Evolutionary conservation across 2,888 invertebrate genomes (phyloP).

Genomic region (Ashinkailepas kermadecensis): DNA sequence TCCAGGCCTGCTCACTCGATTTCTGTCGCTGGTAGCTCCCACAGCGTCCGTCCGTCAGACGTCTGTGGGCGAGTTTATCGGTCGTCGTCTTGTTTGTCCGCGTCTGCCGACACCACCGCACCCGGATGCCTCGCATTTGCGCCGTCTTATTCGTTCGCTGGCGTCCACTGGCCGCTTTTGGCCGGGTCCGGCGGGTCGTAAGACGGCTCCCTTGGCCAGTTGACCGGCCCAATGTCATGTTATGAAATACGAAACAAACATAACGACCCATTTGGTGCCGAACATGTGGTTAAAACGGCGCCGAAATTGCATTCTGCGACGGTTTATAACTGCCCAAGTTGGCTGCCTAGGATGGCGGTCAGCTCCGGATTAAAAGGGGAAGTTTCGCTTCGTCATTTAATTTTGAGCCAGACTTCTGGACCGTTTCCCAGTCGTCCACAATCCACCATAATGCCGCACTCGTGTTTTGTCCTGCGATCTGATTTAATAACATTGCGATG

Average conservation of each 20-base stretch:
- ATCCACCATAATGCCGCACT: neutral
- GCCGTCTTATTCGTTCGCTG: no score
- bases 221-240: neutral
- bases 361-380: neutral
- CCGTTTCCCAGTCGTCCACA: neutral
- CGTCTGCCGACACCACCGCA: no score
- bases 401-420: neutral
- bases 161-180: no score
- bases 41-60: no score
- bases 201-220: no score
- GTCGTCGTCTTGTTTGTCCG: no score
- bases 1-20: no score
- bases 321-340: conserved; percentile 7
- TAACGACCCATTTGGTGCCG: neutral
- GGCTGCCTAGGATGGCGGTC: neutral
- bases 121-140: no score
- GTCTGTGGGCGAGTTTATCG: no score
- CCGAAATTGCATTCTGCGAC: neutral
- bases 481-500: conserved; percentile 20
- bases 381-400: neutral
- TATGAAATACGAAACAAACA: conserved; percentile 23
- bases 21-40: no score
- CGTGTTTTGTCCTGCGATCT: conserved; percentile 11
- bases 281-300: neutral
- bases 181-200: no score